Evolutionary conservation across 64 coral and sea anemone genomes (phyloP).

Genomic region (Montipora capricornis): DNA sequence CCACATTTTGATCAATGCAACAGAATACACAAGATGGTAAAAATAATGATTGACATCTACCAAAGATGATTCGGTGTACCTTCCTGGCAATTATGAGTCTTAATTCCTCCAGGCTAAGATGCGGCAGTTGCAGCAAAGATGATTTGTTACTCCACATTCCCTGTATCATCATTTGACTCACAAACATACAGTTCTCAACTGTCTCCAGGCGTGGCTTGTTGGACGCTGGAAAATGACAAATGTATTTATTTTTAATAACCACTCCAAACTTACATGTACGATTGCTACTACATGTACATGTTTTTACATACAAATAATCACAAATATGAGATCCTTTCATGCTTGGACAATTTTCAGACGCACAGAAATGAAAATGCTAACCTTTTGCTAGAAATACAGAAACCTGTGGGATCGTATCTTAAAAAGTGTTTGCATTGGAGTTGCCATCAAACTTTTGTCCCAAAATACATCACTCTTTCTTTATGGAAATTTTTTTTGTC

Average conservation of each 20-base stretch:
- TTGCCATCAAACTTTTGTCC: too few relatives aligned
- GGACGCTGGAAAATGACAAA: conserved; percentile 39
- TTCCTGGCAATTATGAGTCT: conserved; percentile 90
- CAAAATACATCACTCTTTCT: too few relatives aligned
- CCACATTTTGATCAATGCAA: too few relatives aligned
- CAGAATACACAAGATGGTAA: not conserved
- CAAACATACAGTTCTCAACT: conserved; percentile 90
- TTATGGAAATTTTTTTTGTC: too few relatives aligned
- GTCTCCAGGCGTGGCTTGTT: conserved; percentile 90
- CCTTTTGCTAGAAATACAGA: too few relatives aligned
- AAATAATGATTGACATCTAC: not conserved
- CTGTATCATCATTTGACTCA: conserved; percentile 88
- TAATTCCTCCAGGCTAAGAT: conserved; percentile 85
- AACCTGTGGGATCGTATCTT: too few relatives aligned
- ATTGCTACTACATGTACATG: too few relatives aligned
- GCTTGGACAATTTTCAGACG: too few relatives aligned
- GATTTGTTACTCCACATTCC: conserved; percentile 85
- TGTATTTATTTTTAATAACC: not conserved
- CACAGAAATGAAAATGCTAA: too few relatives aligned
- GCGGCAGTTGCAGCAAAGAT: conserved; percentile 88
- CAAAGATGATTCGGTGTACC: conserved; percentile 30
- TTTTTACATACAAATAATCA: too few relatives aligned
- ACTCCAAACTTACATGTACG: not conserved
- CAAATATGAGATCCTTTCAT: too few relatives aligned
- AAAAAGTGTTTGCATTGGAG: too few relatives aligned